Base-by-base conservation (phyloP, 2,888 invertebrate species). In the Idaea aversata region DNA sequence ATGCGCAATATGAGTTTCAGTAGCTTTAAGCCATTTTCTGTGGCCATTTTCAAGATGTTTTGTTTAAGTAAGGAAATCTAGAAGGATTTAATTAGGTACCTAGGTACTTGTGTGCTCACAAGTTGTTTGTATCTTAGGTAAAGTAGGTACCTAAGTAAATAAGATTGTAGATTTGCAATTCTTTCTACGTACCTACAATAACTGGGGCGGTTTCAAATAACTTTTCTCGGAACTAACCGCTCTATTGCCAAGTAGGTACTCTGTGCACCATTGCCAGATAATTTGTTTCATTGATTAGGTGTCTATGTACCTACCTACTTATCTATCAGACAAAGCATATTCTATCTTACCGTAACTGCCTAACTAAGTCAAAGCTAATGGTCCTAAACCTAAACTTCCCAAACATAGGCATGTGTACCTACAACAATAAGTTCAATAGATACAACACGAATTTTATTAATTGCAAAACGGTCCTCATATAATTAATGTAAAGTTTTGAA, bases 131-230 rank as follows among this genome's bases (percentile, higher is more conserved):
- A 47, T 13, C 36, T 47, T 7, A 10, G 0, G 47, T 7, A 13
- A 10, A 6, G 3, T 47, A 5, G 47, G 47, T 47, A 10, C 13
- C 0, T 47, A 47, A 5, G 5, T 47, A 47, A 10, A 47, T 7
- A 13, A 13, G 47, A 47, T 47, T 47, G 47, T 47, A 13, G 10
- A 47, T 7, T 13, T 47, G 81, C 85, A 80, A 82, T 84, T 84
- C 84, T 85, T 84, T 82, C 76, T 73, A 70, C 72, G 47, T 47
- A 77, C 77, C n/a, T n/a, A 77, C 74, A 79, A 82, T 82, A 89
- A 85, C 79, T 89, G 85, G 91, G 88, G 74, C 91, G 86, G 77
- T 86, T 91, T 89, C 91, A 91, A 92, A 91, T 90, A 90, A 89
- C 90, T 85, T 88, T 92, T 92, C 92, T 82, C 75, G 81, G 92